Evolutionary conservation across 2,797 vertebrate species (phyloP).

Genomic region (Enteromius afrohamiltoni): DNA sequence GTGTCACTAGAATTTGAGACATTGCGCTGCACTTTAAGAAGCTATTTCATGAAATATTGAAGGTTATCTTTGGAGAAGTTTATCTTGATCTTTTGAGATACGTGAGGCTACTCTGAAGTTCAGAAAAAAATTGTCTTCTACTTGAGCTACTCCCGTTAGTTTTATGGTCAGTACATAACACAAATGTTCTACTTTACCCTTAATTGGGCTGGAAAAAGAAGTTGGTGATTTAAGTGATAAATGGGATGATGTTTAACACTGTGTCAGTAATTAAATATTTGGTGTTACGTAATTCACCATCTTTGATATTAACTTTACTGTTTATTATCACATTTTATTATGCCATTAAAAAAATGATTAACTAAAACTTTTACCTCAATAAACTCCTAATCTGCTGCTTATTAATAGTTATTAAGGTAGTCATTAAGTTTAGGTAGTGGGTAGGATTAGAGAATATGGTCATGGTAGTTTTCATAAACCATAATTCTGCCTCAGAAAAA

Average conservation of each 20-base stretch:
- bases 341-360: not conserved
- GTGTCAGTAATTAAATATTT: too few relatives aligned
- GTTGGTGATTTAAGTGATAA: not conserved
- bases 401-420: not conserved
- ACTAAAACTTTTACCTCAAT: not conserved
- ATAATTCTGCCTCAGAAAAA: too few relatives aligned
- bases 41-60: not conserved
- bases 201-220: not conserved
- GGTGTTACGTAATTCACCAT: too few relatives aligned
- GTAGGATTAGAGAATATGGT: not conserved
- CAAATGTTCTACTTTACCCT: not conserved
- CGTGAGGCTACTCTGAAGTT: not conserved
- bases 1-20: not conserved
- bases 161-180: not conserved
- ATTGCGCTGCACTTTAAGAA: not conserved
- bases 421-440: not conserved
- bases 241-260: not conserved
- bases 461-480: too few relatives aligned
- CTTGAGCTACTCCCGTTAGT: not conserved
- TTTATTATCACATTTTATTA: not conserved
- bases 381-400: not conserved
- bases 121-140: not conserved
- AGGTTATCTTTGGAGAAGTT: not conserved
- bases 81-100: not conserved
- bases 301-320: too few relatives aligned